A percentile compares a stretch with the other conserved stretches of the same genome.
Conservation (phyloP, 2,888 invertebrate species). For the Tenthredo livida region DNA sequence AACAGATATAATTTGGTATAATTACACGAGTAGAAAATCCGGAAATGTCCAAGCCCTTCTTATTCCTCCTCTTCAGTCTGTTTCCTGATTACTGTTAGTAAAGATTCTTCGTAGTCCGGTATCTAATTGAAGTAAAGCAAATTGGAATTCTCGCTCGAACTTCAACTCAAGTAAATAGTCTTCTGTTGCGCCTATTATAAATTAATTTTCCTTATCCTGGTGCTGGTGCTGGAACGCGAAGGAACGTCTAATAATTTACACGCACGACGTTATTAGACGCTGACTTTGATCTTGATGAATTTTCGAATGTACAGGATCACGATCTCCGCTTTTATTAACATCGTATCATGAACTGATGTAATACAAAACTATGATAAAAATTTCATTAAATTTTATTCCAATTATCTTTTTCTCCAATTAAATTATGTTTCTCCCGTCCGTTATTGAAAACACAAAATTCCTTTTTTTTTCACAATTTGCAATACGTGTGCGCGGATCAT, state of each 20-base stretch:
- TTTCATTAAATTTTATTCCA: not conserved
- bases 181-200: not conserved
- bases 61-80: not conserved
- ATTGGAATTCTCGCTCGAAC: not conserved
- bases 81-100: not conserved
- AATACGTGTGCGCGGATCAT: not conserved
- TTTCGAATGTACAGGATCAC: conserved; percentile 55
- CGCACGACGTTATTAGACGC: not conserved
- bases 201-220: not conserved
- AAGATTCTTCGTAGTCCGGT: not conserved
- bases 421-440: not conserved
- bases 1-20: not conserved
- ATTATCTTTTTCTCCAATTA: not conserved
- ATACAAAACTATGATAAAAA: not conserved
- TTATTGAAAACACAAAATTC: not conserved
- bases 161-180: not conserved
- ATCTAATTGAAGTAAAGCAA: not conserved
- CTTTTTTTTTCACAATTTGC: not conserved
- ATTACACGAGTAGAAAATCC: not conserved
- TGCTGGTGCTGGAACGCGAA: not conserved
- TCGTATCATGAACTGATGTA: not conserved
- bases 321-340: conserved; percentile 55
- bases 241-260: not conserved
- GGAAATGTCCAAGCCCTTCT: not conserved
- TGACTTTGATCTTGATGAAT: conserved; percentile 54